Evolutionary conservation across 2,888 invertebrate species (phyloP).

Genomic region (Synanthedon formicaeformis): DNA sequence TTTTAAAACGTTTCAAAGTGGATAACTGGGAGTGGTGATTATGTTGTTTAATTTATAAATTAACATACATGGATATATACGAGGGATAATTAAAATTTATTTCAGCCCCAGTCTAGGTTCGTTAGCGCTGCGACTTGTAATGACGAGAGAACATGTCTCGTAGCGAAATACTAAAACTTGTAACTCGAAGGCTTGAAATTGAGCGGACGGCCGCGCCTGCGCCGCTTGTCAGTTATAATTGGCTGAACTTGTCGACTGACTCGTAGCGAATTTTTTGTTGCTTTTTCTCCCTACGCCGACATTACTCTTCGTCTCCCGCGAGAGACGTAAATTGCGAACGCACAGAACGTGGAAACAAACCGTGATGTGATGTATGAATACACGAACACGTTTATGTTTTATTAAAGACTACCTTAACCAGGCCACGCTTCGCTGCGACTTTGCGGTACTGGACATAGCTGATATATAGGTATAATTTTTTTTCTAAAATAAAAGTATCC

Average conservation of each 20-base stretch:
- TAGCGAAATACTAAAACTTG: constrained; percentile 18
- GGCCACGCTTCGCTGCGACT: too few relatives aligned
- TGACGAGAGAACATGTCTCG: constrained; percentile 9
- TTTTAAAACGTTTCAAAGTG: constrained; percentile 10
- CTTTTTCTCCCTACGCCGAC: constrained; percentile 49
- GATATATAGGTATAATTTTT: too few relatives aligned
- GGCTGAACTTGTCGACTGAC: constrained; percentile 66
- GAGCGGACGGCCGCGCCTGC: constrained; percentile 51
- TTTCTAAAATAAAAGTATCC: too few relatives aligned
- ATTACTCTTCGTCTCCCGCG: constrained; percentile 68
- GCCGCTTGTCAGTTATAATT: constrained; percentile 69
- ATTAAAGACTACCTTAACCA: constrained; percentile 26
- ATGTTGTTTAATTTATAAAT: neutral
- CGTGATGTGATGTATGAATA: constrained; percentile 63
- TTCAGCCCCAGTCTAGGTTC: constrained; percentile 12
- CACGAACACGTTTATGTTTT: constrained; percentile 47
- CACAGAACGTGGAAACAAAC: constrained; percentile 54
- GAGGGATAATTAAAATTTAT: constrained; percentile 9
- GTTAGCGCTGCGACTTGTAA: constrained; percentile 12
- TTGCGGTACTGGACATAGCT: too few relatives aligned
- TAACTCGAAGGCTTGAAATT: constrained; percentile 46
- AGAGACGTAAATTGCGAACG: constrained; percentile 64
- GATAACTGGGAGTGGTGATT: neutral
- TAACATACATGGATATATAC: neutral
- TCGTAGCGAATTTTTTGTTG: constrained; percentile 49